These are phyloP conservation scores for Acanthurus lineatus DNA, from an alignment of 2,797 vertebrate species.

Conservation along the genomic window DNA sequence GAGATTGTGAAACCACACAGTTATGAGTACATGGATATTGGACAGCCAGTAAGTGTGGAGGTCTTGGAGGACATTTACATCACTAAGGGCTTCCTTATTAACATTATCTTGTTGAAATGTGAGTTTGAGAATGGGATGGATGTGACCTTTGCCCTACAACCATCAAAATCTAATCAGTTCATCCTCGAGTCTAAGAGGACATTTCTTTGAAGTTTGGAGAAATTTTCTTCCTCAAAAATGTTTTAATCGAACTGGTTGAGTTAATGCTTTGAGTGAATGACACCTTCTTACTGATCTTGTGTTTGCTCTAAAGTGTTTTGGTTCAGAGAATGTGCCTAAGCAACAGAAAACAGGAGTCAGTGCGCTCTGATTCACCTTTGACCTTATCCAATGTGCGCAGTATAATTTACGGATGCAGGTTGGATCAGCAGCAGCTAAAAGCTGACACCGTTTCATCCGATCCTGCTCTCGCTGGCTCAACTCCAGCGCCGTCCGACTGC, in stretches of 20 bases:
- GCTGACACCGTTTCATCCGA: conserved; percentile 62
- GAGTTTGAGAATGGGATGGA: no score
- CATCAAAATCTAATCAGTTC: no score
- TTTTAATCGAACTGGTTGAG: no score
- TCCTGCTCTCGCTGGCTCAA: conserved; percentile 50
- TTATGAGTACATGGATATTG: background rate
- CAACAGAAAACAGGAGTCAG: conserved; percentile 9
- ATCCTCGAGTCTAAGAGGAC: no score
- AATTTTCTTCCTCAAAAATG: no score
- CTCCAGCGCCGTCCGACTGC: conserved; percentile 59
- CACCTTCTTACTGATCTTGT: background rate
- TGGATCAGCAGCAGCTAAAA: conserved; percentile 71
- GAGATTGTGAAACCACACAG: background rate
- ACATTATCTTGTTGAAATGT: background rate
- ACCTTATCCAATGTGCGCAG: conserved; percentile 33
- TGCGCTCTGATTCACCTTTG: conserved; percentile 51
- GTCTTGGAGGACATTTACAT: background rate
- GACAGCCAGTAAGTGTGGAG: background rate
- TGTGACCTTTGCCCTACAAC: no score
- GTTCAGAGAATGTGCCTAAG: conserved; percentile 9
- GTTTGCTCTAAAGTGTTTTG: conserved; percentile 3
- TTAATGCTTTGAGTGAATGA: background rate
- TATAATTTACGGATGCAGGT: conserved; percentile 63
- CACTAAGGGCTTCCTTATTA: background rate
- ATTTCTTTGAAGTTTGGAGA: no score